Base-by-base conservation (phyloP, 2,113 vertebrate genomes). In the Marmota flaviventris region DNA sequence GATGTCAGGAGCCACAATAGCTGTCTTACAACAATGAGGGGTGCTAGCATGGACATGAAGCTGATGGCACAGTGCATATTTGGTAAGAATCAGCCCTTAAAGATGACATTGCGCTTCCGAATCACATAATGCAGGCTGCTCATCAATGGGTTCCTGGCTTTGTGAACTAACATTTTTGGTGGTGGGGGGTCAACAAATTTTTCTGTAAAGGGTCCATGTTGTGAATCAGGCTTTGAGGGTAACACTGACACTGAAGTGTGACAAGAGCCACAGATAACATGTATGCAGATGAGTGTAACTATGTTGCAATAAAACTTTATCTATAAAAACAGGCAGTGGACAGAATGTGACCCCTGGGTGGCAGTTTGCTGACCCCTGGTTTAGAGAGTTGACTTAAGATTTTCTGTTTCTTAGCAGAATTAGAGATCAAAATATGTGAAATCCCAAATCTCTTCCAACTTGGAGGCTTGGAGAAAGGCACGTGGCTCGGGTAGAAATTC, bases 401-500 rank as follows among this genome's bases (percentile, higher is more conserved):
- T 89, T 73, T 89, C 58, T 77, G 29, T 18, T 92, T 42, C 58
- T 48, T 27, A 42, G 20, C 2, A 72, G 37, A 78, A 48, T 67
- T 69, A 48, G 45, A 73, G 22, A 27, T 34, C 39, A 8, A 16
- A 78, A 75, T 84, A 8, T 32, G 29, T 77, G 75, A 88, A 76
- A 37, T 77, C 13, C 20, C 75, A 95, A 9, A 9, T n/a, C 18
- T 84, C 48, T 92, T 85, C 27, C 5, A 48, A 2, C 10, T 84
- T 32, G 88, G 61, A 92, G 25, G 34, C 37, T 83, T 85, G 56
- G 17, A 92, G 48, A 76, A 90, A 65, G n/a, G 51, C 9, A 22
- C 7, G 6, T 58, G 69, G 37, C 70, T n/a, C 61, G 37, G 8
- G 39, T 86, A 91, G 88, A 93, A 88, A 96, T 94, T 95, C 78